A percentile compares a stretch with the other conserved stretches of the same genome.
These are phyloP conservation scores for Cardinalis cardinalis DNA, from an alignment of 2,113 vertebrate species.

Conservation along the genomic window DNA sequence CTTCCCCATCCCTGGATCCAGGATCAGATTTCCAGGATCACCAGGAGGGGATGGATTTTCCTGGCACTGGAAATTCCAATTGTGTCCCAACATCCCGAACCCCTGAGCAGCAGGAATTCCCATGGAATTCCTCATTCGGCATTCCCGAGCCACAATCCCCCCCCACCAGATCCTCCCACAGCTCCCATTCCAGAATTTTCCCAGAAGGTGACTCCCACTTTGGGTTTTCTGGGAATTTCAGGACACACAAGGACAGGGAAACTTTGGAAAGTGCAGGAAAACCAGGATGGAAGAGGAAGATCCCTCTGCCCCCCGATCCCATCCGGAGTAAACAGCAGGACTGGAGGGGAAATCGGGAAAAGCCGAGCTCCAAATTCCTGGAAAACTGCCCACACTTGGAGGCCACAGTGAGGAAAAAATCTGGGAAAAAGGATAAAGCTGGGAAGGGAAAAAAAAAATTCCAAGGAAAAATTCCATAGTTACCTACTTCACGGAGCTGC, in stretches of 20 bases:
- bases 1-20: no score
- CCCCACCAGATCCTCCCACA: neutral
- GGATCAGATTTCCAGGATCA: no score
- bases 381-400: fast-evolving
- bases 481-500: conserved; percentile 35
- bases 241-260: neutral
- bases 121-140: neutral
- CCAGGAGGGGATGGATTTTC: neutral
- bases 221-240: no score
- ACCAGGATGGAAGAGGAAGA: neutral
- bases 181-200: neutral
- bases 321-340: neutral
- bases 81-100: fast-evolving
- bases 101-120: neutral
- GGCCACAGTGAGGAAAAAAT: fast-evolving
- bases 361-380: fast-evolving
- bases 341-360: neutral
- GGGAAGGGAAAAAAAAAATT: neutral
- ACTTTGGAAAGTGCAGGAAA: neutral
- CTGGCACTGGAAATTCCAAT: fast-evolving
- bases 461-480: neutral
- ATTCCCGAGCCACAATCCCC: neutral
- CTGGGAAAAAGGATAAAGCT: neutral
- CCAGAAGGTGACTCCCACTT: fast-evolving
- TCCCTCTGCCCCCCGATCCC: neutral